phyloP scores from a whole-genome alignment of 2,113 vertebrate species.

The Tricholaema leucomelas region DNA sequence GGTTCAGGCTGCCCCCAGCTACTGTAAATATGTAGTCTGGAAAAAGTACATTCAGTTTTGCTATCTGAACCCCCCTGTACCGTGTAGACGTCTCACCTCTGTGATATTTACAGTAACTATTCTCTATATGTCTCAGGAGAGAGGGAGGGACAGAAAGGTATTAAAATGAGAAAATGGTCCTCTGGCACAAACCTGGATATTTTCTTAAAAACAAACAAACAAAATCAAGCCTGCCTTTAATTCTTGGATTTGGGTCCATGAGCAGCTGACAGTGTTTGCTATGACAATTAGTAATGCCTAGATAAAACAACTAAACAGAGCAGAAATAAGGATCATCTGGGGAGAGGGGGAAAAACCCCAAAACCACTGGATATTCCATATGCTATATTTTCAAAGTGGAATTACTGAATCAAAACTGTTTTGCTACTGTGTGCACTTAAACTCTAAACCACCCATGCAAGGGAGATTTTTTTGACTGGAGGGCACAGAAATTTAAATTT shows the following conservation, averaged over 20 bases:
- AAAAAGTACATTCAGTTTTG: background rate
- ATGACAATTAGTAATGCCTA: slow-evolving; percentile 23
- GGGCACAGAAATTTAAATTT: background rate
- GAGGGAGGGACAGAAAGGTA: background rate
- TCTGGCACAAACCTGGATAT: background rate
- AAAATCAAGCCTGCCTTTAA: background rate
- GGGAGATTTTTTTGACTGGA: background rate
- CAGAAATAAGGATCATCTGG: slow-evolving; percentile 16
- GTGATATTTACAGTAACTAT: background rate
- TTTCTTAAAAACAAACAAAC: background rate
- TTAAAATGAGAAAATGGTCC: background rate
- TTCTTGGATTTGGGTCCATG: background rate
- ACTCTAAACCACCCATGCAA: background rate
- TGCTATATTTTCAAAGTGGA: background rate
- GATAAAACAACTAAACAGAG: slow-evolving; percentile 50
- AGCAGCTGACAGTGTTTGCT: background rate
- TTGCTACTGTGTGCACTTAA: background rate
- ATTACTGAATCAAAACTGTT: background rate
- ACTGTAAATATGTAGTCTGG: background rate
- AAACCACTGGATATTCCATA: background rate
- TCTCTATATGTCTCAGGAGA: background rate
- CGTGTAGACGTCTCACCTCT: background rate
- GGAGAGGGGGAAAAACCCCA: background rate
- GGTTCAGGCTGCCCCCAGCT: background rate
- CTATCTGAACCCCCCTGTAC: background rate